phyloP scores from a whole-genome alignment of 2,888 invertebrate species.

The Cephus nigrinus region DNA sequence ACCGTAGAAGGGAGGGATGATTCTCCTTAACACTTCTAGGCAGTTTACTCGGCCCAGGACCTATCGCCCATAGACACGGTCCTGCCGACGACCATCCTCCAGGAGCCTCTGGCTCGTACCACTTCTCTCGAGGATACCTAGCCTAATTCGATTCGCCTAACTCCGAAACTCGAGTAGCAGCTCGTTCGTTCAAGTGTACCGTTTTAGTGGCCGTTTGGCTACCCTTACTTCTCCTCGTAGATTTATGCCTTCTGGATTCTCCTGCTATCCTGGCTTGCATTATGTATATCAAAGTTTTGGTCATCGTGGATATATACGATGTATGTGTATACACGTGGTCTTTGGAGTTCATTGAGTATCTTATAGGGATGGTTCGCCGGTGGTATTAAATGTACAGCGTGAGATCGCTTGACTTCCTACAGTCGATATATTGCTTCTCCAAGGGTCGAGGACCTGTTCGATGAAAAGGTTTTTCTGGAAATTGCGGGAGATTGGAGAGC shows the following conservation, averaged over 20 bases:
- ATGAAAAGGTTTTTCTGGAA: not conserved
- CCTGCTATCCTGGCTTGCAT: not conserved
- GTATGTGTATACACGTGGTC: not conserved
- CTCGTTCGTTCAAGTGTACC: slow-evolving; percentile 1
- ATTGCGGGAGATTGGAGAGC: slow-evolving; percentile 13
- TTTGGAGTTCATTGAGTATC: not conserved
- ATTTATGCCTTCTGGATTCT: not conserved
- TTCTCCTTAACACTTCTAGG: not conserved
- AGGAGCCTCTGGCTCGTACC: not conserved
- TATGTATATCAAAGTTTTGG: not conserved
- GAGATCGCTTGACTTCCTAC: not conserved
- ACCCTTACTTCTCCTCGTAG: not conserved
- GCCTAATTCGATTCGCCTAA: slow-evolving; percentile 6
- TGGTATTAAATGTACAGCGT: not conserved
- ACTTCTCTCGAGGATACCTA: slow-evolving; percentile 1
- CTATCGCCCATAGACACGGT: not conserved
- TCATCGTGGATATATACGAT: not conserved
- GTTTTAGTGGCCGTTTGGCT: slow-evolving; percentile 3
- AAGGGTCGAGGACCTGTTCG: slow-evolving; percentile 12
- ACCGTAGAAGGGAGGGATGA: not conserved
- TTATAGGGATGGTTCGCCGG: not conserved
- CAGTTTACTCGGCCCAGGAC: not conserved
- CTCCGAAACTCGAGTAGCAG: slow-evolving; percentile 2
- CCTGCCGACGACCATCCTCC: not conserved
- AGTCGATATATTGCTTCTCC: not conserved